Percentiles rank a stretch among this genome's conserved stretches.
Conservation (phyloP, 2,888 invertebrate species). For the Drosophila mercatorum region DNA sequence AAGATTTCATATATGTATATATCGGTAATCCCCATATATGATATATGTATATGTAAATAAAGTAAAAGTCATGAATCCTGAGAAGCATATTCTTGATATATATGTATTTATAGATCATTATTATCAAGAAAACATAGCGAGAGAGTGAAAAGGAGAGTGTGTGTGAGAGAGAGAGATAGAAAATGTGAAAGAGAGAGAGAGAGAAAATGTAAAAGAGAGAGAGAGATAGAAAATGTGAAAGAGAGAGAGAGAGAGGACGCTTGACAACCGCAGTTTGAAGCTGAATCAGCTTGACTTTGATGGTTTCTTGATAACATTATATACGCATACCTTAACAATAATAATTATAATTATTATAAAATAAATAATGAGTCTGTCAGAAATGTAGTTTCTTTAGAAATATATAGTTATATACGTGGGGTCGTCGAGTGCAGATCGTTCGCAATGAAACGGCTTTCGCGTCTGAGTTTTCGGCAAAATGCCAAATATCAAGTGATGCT, state of each 20-base stretch:
- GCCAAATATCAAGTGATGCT: conserved; percentile 21
- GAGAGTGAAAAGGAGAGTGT: no score
- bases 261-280: background rate
- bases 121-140: no score
- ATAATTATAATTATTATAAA: background rate
- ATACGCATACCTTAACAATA: background rate
- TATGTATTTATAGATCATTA: background rate
- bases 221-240: no score
- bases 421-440: conserved; percentile 6
- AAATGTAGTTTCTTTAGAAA: background rate
- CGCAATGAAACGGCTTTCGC: background rate
- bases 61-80: background rate
- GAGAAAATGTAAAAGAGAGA: no score
- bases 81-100: background rate
- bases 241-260: background rate
- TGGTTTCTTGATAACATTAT: no score
- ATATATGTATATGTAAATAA: background rate
- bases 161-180: no score
- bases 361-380: background rate
- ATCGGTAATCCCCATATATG: background rate
- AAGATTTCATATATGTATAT: background rate
- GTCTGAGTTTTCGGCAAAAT: background rate
- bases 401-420: conserved; percentile 14
- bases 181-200: no score
- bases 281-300: background rate